Base-by-base conservation (phyloP, 1,140 invertebrate genomes). In the Drosophila pseudoobscura region DNA sequence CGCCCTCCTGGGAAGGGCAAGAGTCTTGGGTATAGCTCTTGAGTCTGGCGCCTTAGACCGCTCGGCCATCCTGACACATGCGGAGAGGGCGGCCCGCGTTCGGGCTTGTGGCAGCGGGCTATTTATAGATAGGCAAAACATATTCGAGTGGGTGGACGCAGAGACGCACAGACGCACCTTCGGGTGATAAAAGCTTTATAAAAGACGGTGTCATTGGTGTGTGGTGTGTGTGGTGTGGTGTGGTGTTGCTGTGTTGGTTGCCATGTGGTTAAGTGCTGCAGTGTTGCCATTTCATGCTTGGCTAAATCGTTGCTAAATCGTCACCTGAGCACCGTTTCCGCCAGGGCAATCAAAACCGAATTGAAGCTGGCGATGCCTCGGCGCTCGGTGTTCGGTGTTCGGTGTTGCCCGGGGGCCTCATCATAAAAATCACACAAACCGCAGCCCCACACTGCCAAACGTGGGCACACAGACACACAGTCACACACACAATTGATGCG, bases 21-120 rank as follows among this genome's bases (percentile, higher is more conserved):
- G 78, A 82, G 72, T 57, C 1, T 11, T 20, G 20, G 20, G 20
- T 20, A 2, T 4, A 43, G 46, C 68, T 79, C 93, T 94, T 94
- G 94, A 94, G 93, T 94, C 94, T 94, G 93, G 94, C 94, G 93
- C 94, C 94, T 94, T 94, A 94, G 94, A 94, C 94, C 94, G 93
- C 94, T 94, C 93, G 93, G 93, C 93, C 93, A 93, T 94, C 93
- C 93, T 94, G 93, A 94, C 94, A 91, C 71, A 41, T 75, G 72
- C 4, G 0, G 0, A 2, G 1, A 6, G n/a, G 1, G 1, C n/a
- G 1, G 29, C 31, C 51, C 29, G 44, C 11, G 17, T 35, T 17
- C 7, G 20, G 3, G 1, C 6, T 51, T 44, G 0, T 4, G 2
- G 31, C 20, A 26, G 47, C 26, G 2, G 17, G 41, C 46, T 75